Conservation (phyloP, 2,888 invertebrate species). For the Mythimna vitellina region DNA sequence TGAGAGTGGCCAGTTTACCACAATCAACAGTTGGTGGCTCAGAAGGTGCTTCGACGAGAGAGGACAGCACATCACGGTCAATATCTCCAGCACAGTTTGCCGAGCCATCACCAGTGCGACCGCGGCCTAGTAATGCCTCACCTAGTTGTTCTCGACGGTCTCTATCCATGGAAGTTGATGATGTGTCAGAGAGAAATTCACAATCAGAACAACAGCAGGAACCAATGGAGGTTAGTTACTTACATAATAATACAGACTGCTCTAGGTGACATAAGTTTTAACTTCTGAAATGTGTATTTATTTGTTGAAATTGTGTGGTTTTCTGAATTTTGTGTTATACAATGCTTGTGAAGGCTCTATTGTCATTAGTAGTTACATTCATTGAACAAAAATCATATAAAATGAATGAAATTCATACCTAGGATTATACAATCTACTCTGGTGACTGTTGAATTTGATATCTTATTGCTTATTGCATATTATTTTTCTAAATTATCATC, state of each 20-base stretch:
- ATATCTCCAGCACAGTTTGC: slow-evolving; percentile 88
- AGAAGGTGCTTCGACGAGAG: slow-evolving; percentile 81
- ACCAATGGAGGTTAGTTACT: slow-evolving; percentile 84
- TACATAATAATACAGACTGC: slow-evolving; percentile 39
- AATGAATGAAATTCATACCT: background rate
- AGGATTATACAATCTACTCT: background rate
- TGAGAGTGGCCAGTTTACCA: slow-evolving; percentile 82
- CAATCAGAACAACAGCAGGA: slow-evolving; percentile 84
- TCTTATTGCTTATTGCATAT: background rate
- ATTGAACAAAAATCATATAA: background rate
- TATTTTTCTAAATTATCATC: background rate
- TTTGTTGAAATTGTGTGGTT: slow-evolving; percentile 5
- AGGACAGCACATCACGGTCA: slow-evolving; percentile 86
- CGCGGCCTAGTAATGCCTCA: slow-evolving; percentile 81
- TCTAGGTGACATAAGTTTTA: slow-evolving; percentile 33
- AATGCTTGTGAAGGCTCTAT: slow-evolving; percentile 4
- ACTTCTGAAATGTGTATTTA: slow-evolving; percentile 14
- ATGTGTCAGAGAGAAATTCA: slow-evolving; percentile 85
- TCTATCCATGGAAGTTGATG: slow-evolving; percentile 88
- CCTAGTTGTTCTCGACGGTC: slow-evolving; percentile 87
- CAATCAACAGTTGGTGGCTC: slow-evolving; percentile 81
- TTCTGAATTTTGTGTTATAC: slow-evolving; percentile 9
- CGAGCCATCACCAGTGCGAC: slow-evolving; percentile 85
- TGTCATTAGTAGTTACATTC: background rate
- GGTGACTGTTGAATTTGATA: slow-evolving; percentile 6